These are phyloP conservation scores for Zalophus californianus DNA, from an alignment of 2,797 vertebrate genomes.

Conservation along the genomic window DNA sequence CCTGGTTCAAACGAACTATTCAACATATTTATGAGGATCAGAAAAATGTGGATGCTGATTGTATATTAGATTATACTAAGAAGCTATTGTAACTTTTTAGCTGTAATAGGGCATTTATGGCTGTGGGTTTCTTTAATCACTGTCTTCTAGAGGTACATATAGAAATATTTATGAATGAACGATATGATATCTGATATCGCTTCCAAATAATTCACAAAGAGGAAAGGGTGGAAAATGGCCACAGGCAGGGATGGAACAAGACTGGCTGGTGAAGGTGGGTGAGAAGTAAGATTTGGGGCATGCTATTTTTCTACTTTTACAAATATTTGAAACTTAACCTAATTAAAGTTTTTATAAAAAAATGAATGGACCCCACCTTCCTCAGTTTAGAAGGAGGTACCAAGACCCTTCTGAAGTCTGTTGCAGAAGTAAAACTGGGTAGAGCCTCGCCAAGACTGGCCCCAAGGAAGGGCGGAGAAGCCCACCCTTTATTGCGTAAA, in stretches of 20 bases:
- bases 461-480: not conserved
- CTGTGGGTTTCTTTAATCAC: not conserved
- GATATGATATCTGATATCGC: not conserved
- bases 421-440: not conserved
- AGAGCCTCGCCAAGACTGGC: not conserved
- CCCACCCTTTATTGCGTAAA: not conserved
- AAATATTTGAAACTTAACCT: not conserved
- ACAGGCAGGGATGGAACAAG: not conserved
- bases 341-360: not conserved
- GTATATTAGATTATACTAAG: not conserved
- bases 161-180: not conserved
- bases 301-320: not conserved
- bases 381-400: not conserved
- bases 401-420: not conserved
- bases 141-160: not conserved
- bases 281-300: not conserved
- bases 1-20: not conserved
- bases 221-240: not conserved
- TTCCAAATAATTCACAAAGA: constrained; percentile 33
- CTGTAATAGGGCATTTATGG: not conserved
- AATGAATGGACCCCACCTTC: not conserved
- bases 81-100: not conserved
- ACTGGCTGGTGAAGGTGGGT: not conserved
- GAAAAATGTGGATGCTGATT: not conserved
- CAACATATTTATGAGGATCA: not conserved